Evolutionary conservation across 2,888 invertebrate genomes (phyloP).

Genomic region (Conistra vaccinii): DNA sequence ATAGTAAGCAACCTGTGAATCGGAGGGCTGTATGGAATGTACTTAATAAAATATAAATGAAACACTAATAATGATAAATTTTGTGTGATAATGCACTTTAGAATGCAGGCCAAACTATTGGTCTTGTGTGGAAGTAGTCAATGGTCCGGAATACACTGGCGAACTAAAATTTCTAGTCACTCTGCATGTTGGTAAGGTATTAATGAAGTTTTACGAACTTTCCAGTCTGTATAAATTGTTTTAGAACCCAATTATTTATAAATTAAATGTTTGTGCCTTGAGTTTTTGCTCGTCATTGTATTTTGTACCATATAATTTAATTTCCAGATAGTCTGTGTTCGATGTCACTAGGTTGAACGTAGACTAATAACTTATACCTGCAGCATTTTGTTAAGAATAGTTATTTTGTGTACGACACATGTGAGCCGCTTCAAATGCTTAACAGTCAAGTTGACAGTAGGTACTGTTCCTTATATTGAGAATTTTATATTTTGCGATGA

Average conservation of each 20-base stretch:
- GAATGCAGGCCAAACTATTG: slow-evolving; percentile 49
- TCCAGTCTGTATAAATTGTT: slow-evolving; percentile 66
- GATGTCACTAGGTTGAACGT: slow-evolving; percentile 69
- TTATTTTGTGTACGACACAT: slow-evolving; percentile 71
- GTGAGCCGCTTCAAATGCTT: slow-evolving; percentile 71
- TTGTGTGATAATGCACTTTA: slow-evolving; percentile 81
- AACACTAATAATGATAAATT: slow-evolving; percentile 73
- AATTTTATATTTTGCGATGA: slow-evolving; percentile 75
- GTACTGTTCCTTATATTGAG: slow-evolving; percentile 69
- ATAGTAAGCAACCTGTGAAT: slow-evolving; percentile 67
- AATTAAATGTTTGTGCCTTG: slow-evolving; percentile 61
- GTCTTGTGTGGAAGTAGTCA: slow-evolving; percentile 63
- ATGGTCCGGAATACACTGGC: slow-evolving; percentile 59
- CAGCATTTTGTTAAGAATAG: slow-evolving; percentile 79
- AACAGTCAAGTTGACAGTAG: slow-evolving; percentile 58
- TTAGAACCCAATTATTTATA: slow-evolving; percentile 62
- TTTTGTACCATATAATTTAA: slow-evolving; percentile 66
- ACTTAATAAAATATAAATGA: slow-evolving; percentile 80
- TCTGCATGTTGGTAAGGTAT: slow-evolving; percentile 54
- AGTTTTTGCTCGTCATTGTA: slow-evolving; percentile 65
- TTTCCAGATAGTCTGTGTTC: slow-evolving; percentile 66
- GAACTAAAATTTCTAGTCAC: slow-evolving; percentile 66
- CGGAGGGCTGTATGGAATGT: slow-evolving; percentile 82
- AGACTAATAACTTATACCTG: slow-evolving; percentile 61
- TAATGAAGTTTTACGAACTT: slow-evolving; percentile 63